Percentiles rank a stretch among this genome's conserved stretches.
phyloP scores from a whole-genome alignment of 2,113 vertebrate genomes.

The Megalops atlanticus region DNA sequence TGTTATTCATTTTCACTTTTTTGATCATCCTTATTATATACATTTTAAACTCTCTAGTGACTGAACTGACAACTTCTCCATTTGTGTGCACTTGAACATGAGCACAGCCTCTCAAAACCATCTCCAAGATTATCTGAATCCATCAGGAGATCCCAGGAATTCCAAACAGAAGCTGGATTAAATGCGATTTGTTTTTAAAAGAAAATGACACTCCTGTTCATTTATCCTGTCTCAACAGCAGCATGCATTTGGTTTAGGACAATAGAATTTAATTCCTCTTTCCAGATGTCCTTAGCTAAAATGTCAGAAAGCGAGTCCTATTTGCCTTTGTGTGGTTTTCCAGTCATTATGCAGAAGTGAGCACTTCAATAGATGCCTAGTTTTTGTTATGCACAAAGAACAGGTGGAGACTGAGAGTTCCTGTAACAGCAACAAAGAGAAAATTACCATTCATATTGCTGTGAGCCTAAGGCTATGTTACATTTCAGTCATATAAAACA shows the following conservation, averaged over 20 bases:
- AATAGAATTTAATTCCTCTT: not conserved
- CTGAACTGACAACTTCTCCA: no score
- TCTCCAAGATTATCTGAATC: no score
- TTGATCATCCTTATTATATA: no score
- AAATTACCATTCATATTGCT: not conserved
- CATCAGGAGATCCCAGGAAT: not conserved
- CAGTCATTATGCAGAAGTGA: not conserved
- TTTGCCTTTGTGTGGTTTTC: not conserved
- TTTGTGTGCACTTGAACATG: no score
- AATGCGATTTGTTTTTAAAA: not conserved
- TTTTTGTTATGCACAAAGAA: not conserved
- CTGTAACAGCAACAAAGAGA: not conserved
- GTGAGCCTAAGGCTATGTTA: not conserved
- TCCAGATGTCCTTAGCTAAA: not conserved
- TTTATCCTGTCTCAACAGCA: not conserved
- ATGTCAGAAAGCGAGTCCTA: not conserved
- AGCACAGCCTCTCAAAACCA: no score
- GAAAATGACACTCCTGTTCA: not conserved
- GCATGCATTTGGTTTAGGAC: not conserved
- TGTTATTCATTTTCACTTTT: no score
- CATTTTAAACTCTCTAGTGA: no score
- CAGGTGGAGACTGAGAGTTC: constrained; percentile 1
- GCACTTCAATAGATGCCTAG: not conserved
- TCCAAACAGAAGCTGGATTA: not conserved
- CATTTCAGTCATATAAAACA: not conserved